These are phyloP conservation scores for Pheosia tremula DNA, from an alignment of 2,888 invertebrate species.

Conservation along the genomic window DNA sequence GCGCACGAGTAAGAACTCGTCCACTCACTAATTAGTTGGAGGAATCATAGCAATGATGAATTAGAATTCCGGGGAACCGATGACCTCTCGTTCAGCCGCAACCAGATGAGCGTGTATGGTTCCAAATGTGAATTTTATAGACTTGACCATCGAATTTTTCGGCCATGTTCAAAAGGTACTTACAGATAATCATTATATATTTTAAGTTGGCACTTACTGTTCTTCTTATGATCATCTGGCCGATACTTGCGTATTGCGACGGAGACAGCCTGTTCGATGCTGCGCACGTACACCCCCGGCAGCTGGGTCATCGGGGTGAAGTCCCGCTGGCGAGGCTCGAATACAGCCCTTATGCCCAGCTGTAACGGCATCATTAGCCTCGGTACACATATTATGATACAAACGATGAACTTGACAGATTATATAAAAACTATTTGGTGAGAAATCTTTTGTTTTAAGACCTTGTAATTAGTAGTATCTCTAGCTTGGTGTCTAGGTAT, in stretches of 20 bases:
- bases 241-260: conserved; percentile 92
- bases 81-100: too few species aligned
- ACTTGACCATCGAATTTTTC: too few species aligned
- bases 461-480: not conserved
- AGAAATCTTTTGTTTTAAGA: conserved; percentile 19
- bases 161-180: not conserved
- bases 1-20: conserved; percentile 23
- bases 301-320: conserved; percentile 92
- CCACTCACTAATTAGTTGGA: conserved; percentile 1
- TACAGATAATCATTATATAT: not conserved
- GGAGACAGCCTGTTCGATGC: conserved; percentile 93
- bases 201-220: conserved; percentile 64
- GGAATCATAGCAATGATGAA: not conserved
- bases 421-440: conserved; percentile 7
- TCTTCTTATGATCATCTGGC: conserved; percentile 81
- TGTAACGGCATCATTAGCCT: conserved; percentile 48
- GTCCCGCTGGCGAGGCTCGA: conserved; percentile 92
- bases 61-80: not conserved
- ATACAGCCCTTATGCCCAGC: conserved; percentile 91
- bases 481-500: not conserved
- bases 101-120: too few species aligned
- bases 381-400: not conserved
- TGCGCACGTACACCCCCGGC: conserved; percentile 90
- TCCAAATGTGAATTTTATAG: too few species aligned
- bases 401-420: conserved; percentile 6